Evolutionary conservation across 2,888 invertebrate genomes (phyloP).

Genomic region (Dolomedes plantarius): DNA sequence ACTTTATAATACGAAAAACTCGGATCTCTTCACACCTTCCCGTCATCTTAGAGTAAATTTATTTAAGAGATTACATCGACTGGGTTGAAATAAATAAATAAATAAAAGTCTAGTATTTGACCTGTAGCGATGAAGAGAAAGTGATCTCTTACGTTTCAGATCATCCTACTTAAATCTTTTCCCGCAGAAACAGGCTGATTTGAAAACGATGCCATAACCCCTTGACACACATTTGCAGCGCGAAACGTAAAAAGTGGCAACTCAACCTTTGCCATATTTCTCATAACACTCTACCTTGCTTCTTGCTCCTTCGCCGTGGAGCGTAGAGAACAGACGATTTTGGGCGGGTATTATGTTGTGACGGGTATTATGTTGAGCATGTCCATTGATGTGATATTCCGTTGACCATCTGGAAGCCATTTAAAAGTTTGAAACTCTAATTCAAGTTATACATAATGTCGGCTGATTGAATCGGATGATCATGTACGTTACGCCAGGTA

Average conservation of each 20-base stretch:
- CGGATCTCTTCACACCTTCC: no score
- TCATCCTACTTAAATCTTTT: constrained; percentile 12
- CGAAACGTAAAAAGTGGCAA: constrained; percentile 26
- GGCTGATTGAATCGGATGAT: no score
- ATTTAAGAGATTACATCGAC: no score
- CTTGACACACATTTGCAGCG: constrained; percentile 39
- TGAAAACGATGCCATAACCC: constrained; percentile 44
- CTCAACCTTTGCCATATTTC: constrained; percentile 37
- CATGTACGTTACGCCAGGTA: no score
- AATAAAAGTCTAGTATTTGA: no score
- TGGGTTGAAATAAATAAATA: no score
- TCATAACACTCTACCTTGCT: background rate
- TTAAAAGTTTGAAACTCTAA: background rate
- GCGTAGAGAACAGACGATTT: constrained; percentile 1
- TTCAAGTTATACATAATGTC: background rate
- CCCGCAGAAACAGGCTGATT: constrained; percentile 14
- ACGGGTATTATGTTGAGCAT: background rate
- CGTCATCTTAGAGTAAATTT: no score
- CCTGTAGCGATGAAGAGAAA: no score
- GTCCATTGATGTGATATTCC: background rate
- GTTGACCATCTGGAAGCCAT: background rate
- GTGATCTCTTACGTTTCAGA: constrained; percentile 4
- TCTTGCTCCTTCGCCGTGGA: background rate
- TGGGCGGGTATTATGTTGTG: constrained; percentile 11
- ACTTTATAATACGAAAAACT: no score